Evolutionary conservation across 2,888 invertebrate species (phyloP).

Genomic region (Epinotia nisella): DNA sequence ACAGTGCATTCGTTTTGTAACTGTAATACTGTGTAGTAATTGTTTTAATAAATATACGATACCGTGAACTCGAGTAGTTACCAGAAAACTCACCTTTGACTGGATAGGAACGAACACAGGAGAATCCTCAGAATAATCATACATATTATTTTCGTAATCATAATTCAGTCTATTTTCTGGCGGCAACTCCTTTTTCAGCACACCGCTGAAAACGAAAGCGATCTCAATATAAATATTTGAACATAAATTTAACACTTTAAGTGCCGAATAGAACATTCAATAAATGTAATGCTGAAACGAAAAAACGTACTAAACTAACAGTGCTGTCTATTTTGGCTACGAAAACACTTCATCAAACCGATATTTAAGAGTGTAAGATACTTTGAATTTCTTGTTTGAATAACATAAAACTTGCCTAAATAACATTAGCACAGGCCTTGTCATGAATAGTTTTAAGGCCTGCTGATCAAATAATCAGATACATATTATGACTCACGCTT

Average conservation of each 20-base stretch:
- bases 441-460: constrained; percentile 6
- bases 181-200: constrained; percentile 71
- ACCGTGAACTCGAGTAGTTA: background rate
- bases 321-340: constrained; percentile 1
- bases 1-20: no score
- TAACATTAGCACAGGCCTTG: constrained; percentile 5
- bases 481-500: constrained; percentile 18
- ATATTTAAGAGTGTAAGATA: background rate
- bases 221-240: constrained; percentile 17
- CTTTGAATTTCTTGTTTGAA: background rate
- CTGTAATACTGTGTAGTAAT: no score
- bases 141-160: constrained; percentile 56
- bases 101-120: constrained; percentile 72
- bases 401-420: background rate
- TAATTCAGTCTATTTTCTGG: constrained; percentile 56
- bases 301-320: constrained; percentile 15
- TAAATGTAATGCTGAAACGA: constrained; percentile 18
- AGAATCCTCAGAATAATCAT: constrained; percentile 47
- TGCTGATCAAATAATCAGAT: constrained; percentile 10
- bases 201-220: constrained; percentile 66
- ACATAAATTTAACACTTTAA: constrained; percentile 8
- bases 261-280: constrained; percentile 4
- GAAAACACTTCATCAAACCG: constrained; percentile 14
- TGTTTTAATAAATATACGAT: no score
- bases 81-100: constrained; percentile 66